Evolutionary conservation across 1,140 invertebrate species (phyloP), one percentile per base, ranked within the genome.

Genomic region (Triops longicaudatus): DNA sequence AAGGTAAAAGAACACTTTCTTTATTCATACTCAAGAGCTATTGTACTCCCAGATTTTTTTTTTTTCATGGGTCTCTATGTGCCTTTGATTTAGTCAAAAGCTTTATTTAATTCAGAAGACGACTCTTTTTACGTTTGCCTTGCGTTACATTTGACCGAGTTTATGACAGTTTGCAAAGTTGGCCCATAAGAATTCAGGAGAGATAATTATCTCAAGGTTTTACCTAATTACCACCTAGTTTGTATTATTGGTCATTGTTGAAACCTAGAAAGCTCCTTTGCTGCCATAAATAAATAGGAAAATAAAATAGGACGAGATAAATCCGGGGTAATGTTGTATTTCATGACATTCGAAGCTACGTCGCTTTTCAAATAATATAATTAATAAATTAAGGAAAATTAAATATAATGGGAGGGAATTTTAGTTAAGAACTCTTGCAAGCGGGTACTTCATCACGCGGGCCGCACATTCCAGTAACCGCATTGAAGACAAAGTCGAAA

Each of bases 1-100:
- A 94, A 87, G 91, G 92, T 92, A 84, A 78, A 73, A 76, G 41
- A 26, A 31, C 17, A 27, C 44, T 26, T 41, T 26, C 17, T 75
- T 76, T 73, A 6, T 12, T 4, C 76, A 76, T 76, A 22, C 26
- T 6, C 27, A 77, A 26, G 4, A 37, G 31, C 31, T 4, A 37
- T 4, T 4, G 7, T 37, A 37, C 31, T 7, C 31, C 12, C 6
- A 3, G 14, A 63, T 17, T 63, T 17, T n/a, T 44, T 44, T 44
- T 44, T 44, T 5, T 44, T 44, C 3, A 44, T 12, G 43, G 43
- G 17, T 44, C 43, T 44, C 17, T 44, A 44, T 44, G 11, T 5
- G n/a, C n/a, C n/a, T n/a, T n/a, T n/a, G n/a, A n/a, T n/a, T n/a
- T n/a, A n/a, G n/a, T n/a, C n/a, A n/a, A n/a, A n/a, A n/a, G n/a